Evolutionary conservation across 2,113 vertebrate species (phyloP), one percentile per base, ranked within the genome.

Genomic region (Plecturocebus donacophilus): DNA sequence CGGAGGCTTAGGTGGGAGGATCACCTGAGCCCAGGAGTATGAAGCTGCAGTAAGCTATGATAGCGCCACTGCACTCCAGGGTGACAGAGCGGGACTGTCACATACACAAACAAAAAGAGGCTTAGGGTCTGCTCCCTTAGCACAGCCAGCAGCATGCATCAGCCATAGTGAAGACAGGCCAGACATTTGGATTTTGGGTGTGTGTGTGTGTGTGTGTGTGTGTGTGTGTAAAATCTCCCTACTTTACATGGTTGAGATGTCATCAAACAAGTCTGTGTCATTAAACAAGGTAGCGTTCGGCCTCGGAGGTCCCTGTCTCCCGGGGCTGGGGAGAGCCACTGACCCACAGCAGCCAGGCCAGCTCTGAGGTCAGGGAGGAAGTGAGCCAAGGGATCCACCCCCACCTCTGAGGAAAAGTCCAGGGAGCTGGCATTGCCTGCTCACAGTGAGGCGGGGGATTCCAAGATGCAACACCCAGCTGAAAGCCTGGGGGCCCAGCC

Each of bases 311-410:
- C 49, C 12, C 79, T n/a, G 56, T 6, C 68, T 68, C 76, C n/a
- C 0, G 4, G 70, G 64, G 14, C 27, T 13, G 47, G 25, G 80
- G 52, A 32, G 23, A 21, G 23, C 0, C 0, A 52, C 40, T 42
- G 49, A 54, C 35, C 25, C 58, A 17, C 30, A 32, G 0, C n/a
- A 77, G 91, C 25, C 27, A 5, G 32, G 32, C 38, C 42, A 32
- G 45, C 73, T 47, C 56, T 9, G 47, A 23, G 0, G 9, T 13
- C 2, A 1, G 52, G 77, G 7, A 47, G 40, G 25, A 81, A 81
- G 73, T 20, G 27, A 16, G 17, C 19, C 64, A 7, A 0, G 9
- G 85, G 32, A 8, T 38, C 30, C 5, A 5, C 16, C 42, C n/a
- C 40, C 5, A 20, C n/a, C 52, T 49, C 17, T 3, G 1, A 61